phyloP scores from a whole-genome alignment of 2,797 vertebrate species.

The Lacerta agilis region DNA sequence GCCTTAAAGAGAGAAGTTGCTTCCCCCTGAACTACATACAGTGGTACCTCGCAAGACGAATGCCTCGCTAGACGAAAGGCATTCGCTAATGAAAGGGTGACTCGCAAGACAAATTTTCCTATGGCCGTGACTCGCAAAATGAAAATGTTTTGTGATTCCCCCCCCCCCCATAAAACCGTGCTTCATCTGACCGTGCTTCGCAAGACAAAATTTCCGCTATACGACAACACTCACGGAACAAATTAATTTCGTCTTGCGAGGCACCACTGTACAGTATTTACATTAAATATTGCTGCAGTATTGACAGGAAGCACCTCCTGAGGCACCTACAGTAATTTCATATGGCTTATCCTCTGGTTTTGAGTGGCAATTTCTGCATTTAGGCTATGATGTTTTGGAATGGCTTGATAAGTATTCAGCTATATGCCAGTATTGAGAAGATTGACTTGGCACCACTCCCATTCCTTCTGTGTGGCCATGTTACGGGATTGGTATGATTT shows the following conservation, averaged over 20 bases:
- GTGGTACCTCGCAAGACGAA: too few species aligned
- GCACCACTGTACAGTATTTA: background rate
- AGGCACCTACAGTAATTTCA: background rate
- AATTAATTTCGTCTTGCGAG: too few species aligned
- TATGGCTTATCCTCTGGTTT: background rate
- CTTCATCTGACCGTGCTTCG: too few species aligned
- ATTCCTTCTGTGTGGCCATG: background rate
- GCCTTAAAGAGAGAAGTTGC: conserved; percentile 16
- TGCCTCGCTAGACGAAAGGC: too few species aligned
- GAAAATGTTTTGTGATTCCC: too few species aligned
- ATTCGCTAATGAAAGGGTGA: too few species aligned
- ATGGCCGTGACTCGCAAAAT: too few species aligned
- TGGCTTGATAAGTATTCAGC: background rate
- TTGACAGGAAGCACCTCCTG: background rate
- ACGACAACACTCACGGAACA: too few species aligned
- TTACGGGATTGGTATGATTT: background rate
- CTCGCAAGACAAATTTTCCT: too few species aligned
- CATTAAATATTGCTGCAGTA: background rate
- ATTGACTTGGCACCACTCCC: background rate
- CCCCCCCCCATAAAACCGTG: too few species aligned
- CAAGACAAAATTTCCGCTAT: too few species aligned
- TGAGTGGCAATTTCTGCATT: background rate
- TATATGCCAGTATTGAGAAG: background rate
- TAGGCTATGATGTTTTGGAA: background rate
- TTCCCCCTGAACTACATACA: background rate